phyloP scores from a whole-genome alignment of 2,888 invertebrate genomes.

The Eupithecia inturbata region DNA sequence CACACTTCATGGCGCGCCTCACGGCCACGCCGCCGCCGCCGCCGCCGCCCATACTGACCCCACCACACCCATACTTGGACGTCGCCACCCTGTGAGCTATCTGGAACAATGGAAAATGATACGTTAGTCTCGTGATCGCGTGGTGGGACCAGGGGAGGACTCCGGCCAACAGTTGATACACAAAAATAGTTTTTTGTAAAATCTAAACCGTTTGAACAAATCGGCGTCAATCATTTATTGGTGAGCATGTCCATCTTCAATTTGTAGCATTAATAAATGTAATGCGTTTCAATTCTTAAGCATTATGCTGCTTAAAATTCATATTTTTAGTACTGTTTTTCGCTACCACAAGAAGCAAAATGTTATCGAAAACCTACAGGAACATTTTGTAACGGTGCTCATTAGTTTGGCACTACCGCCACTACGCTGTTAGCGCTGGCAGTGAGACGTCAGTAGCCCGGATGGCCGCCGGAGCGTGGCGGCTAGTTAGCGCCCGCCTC shows the following conservation, averaged over 20 bases:
- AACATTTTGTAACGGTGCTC: background rate
- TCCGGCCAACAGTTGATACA: too few species aligned
- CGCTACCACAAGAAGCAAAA: background rate
- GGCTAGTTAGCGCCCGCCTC: constrained; percentile 9
- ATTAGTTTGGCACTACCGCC: background rate
- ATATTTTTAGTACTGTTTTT: background rate
- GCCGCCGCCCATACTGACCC: constrained; percentile 75
- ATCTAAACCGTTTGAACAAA: too few species aligned
- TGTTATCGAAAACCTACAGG: background rate
- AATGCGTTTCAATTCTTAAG: background rate
- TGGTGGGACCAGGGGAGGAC: too few species aligned
- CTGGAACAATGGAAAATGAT: constrained; percentile 62
- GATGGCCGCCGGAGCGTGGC: constrained; percentile 14
- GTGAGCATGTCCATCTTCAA: too few species aligned
- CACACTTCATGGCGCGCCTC: constrained; percentile 86
- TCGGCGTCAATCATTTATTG: background rate
- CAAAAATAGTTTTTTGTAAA: too few species aligned
- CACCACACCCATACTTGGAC: constrained; percentile 81
- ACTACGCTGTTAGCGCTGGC: background rate
- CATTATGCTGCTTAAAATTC: background rate
- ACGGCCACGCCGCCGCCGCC: constrained; percentile 68
- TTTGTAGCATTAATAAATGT: background rate
- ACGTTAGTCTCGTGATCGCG: constrained; percentile 19
- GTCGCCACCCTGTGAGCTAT: constrained; percentile 81
- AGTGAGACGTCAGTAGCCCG: background rate